These are phyloP conservation scores for Drosophila santomea DNA, from an alignment of 1,140 invertebrate species.

Conservation along the genomic window DNA sequence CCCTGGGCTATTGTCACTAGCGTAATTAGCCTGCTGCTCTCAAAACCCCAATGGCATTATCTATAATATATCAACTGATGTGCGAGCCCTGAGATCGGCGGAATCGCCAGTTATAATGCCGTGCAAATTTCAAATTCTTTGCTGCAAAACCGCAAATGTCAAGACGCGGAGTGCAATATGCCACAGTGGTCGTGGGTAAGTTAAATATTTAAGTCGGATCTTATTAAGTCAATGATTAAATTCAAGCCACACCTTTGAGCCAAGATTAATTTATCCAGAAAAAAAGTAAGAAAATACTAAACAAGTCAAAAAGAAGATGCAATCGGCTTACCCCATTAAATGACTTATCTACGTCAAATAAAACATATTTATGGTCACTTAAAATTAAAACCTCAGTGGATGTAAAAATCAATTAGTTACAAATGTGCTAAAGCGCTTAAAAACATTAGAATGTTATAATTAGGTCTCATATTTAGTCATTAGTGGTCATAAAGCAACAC, in stretches of 20 bases:
- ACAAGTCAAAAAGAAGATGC: no score
- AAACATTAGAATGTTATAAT: neutral
- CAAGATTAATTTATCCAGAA: no score
- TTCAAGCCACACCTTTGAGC: no score
- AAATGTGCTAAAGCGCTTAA: neutral
- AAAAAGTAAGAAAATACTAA: no score
- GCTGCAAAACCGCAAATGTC: constrained; percentile 59
- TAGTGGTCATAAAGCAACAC: neutral
- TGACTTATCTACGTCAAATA: no score
- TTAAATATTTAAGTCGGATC: neutral
- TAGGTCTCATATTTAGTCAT: no score
- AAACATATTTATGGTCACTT: no score
- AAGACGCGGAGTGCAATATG: constrained; percentile 11
- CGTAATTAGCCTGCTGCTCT: constrained; percentile 51
- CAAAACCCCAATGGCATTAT: constrained; percentile 8
- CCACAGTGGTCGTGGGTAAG: constrained; percentile 42
- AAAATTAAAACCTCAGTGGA: neutral
- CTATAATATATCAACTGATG: constrained; percentile 6
- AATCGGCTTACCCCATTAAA: no score
- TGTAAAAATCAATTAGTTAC: neutral
- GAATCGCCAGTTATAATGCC: constrained; percentile 26
- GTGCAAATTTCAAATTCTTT: constrained; percentile 61
- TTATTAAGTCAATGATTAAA: neutral
- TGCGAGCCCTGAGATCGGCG: constrained; percentile 14
- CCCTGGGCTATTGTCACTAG: constrained; percentile 41